phyloP scores from a whole-genome alignment of 2,888 invertebrate genomes.

The Bombylius discolor region DNA sequence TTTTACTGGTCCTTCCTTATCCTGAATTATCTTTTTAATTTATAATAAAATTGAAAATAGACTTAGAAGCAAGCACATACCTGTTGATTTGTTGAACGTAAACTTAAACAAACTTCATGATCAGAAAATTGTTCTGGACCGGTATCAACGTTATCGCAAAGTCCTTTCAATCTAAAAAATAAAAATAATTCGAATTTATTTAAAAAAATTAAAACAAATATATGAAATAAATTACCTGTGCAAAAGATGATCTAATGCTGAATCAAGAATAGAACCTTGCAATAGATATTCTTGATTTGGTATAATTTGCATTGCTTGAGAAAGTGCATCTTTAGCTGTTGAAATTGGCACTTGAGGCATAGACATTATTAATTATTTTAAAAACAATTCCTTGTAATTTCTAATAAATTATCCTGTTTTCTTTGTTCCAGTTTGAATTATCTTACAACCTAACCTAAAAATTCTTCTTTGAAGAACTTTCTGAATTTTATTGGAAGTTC shows the following conservation, averaged over 20 bases:
- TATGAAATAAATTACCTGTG: conserved; percentile 44
- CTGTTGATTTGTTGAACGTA: conserved; percentile 52
- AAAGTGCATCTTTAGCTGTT: conserved; percentile 62
- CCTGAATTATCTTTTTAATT: no score
- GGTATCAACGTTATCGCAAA: conserved; percentile 86
- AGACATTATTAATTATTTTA: background rate
- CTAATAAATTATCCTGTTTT: no score
- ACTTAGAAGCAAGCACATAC: conserved; percentile 21
- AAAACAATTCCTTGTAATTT: background rate
- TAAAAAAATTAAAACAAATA: background rate
- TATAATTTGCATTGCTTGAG: conserved; percentile 69
- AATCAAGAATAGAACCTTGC: conserved; percentile 87
- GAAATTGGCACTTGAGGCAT: background rate
- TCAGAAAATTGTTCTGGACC: conserved; percentile 87
- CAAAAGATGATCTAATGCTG: conserved; percentile 77
- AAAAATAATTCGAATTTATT: background rate
- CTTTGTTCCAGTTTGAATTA: no score
- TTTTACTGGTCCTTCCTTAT: no score
- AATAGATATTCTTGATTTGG: conserved; percentile 89
- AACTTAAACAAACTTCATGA: conserved; percentile 80
- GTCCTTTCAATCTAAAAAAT: conserved; percentile 51
- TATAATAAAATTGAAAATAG: no score
- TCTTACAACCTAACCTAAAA: no score
- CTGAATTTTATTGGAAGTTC: no score
- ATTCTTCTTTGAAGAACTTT: no score